These are phyloP conservation scores for Tragelaphus buxtoni DNA, from an alignment of 2,113 vertebrate species.

Conservation along the genomic window DNA sequence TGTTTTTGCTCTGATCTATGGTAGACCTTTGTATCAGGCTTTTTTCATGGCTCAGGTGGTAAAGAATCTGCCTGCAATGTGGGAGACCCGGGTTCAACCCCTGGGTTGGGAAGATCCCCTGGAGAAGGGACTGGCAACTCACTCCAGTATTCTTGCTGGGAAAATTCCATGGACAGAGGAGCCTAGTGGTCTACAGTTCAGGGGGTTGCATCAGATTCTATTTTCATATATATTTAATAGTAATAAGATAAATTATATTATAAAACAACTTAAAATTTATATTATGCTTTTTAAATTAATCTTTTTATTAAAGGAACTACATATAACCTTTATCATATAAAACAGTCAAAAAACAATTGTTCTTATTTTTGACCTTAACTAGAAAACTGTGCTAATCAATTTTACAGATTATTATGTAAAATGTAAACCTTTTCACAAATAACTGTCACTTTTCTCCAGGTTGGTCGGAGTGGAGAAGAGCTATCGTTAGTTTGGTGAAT, in stretches of 20 bases:
- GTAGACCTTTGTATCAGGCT: not conserved
- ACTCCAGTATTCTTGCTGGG: not conserved
- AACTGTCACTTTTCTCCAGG: not conserved
- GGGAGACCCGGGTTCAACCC: not conserved
- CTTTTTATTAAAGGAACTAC: not conserved
- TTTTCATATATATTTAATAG: conserved; percentile 25
- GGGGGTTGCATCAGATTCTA: not conserved
- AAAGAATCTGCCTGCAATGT: not conserved
- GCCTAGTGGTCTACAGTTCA: not conserved
- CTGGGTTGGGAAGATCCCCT: not conserved
- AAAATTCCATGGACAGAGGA: not conserved
- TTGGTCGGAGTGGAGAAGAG: not conserved
- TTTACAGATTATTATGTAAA: conserved; percentile 16
- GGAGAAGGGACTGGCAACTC: not conserved
- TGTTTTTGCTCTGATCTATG: not conserved
- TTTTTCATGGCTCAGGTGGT: not conserved
- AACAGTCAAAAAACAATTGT: not conserved
- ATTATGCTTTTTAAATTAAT: not conserved
- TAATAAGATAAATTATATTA: not conserved
- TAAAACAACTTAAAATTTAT: not conserved
- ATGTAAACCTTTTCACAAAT: not conserved
- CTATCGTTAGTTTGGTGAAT: not conserved
- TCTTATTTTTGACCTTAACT: not conserved
- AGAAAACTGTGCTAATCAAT: not conserved
- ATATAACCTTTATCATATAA: not conserved